These are phyloP conservation scores for Arizona elegans DNA, from an alignment of 2,113 vertebrate species.

Conservation along the genomic window DNA sequence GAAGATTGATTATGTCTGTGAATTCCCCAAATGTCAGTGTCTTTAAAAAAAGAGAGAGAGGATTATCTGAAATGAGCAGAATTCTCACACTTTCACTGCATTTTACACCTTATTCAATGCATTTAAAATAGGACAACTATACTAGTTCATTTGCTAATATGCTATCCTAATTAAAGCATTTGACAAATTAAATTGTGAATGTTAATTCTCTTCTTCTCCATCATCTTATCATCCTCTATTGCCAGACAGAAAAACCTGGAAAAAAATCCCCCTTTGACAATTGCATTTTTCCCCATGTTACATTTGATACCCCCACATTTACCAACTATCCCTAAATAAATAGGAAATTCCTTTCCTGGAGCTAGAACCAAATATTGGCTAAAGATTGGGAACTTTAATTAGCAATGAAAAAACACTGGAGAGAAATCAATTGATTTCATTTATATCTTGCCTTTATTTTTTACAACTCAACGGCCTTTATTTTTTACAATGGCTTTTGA, in stretches of 20 bases:
- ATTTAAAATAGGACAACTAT: not conserved
- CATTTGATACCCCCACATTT: not conserved
- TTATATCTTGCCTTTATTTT: not conserved
- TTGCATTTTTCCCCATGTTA: not conserved
- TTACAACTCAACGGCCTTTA: not conserved
- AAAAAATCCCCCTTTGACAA: not conserved
- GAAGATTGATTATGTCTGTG: not conserved
- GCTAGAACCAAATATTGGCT: not conserved
- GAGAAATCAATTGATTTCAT: not conserved
- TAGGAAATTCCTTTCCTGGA: not conserved
- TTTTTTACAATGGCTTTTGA: too few relatives aligned
- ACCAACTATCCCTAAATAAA: not conserved
- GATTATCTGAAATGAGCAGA: not conserved
- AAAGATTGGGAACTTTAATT: not conserved
- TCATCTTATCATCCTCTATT: not conserved
- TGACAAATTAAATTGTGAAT: not conserved
- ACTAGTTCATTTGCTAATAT: not conserved
- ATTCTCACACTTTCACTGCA: not conserved
- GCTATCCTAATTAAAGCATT: not conserved
- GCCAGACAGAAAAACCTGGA: not conserved
- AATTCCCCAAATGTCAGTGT: not conserved
- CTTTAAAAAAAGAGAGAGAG: not conserved
- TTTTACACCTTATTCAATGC: not conserved
- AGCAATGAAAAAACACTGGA: not conserved
- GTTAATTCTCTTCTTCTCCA: not conserved